These are phyloP conservation scores for Bombyx mandarina DNA, from an alignment of 1,140 invertebrate species.

Conservation along the genomic window DNA sequence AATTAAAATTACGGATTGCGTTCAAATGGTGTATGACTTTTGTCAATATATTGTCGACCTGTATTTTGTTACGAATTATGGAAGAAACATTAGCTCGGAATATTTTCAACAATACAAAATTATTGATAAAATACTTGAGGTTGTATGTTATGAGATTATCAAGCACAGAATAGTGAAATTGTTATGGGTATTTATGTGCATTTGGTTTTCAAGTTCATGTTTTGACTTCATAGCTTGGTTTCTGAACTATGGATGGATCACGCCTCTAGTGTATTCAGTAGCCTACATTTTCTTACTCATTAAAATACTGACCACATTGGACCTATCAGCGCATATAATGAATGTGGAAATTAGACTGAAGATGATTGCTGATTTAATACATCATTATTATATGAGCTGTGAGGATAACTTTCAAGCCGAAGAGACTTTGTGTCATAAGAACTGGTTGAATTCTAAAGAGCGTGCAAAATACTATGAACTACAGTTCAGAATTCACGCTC, in stretches of 20 bases:
- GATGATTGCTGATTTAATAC: conserved; percentile 21
- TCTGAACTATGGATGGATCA: conserved; percentile 19
- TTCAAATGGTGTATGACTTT: conserved; percentile 40
- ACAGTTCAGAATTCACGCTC: neutral
- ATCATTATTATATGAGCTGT: conserved; percentile 10
- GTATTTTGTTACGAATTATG: conserved; percentile 34
- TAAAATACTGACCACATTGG: conserved; percentile 36
- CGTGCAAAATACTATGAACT: neutral
- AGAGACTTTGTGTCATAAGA: conserved; percentile 17
- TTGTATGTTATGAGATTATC: conserved; percentile 15
- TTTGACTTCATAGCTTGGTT: conserved; percentile 31
- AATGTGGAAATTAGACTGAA: conserved; percentile 27
- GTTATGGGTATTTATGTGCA: conserved; percentile 17
- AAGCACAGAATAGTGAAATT: conserved; percentile 20
- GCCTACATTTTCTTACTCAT: conserved; percentile 32
- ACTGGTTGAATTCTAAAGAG: conserved; percentile 19
- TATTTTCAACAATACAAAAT: conserved; percentile 28
- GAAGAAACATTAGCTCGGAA: conserved; percentile 20
- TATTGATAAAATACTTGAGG: conserved; percentile 25
- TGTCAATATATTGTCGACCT: conserved; percentile 42
- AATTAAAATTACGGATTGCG: conserved; percentile 34
- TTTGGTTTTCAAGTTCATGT: conserved; percentile 22
- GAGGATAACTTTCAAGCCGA: conserved; percentile 5
- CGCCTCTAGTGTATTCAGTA: conserved; percentile 19
- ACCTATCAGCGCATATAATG: conserved; percentile 32